Evolutionary conservation across 2,113 vertebrate genomes (phyloP).

Genomic region (Corythaeola cristata): DNA sequence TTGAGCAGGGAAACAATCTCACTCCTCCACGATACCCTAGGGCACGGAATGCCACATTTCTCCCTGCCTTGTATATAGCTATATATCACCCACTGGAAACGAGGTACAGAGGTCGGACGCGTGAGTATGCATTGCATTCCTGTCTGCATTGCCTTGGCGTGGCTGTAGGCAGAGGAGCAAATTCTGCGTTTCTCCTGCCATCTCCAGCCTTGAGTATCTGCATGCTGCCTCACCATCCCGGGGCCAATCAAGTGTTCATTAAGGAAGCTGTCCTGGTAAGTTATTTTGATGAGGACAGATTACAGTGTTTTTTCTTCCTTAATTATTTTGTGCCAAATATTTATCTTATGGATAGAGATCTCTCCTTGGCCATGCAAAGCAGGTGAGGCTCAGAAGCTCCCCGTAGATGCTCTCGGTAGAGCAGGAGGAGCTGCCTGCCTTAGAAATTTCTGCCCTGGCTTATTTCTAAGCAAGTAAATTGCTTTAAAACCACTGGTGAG

Average conservation of each 20-base stretch:
- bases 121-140: rapidly evolving
- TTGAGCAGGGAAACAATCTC: background rate
- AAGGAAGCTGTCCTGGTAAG: background rate
- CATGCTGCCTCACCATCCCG: background rate
- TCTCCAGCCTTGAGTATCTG: background rate
- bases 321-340: background rate
- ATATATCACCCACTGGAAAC: background rate
- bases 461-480: background rate
- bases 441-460: background rate
- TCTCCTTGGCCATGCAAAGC: background rate
- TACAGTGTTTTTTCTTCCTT: background rate
- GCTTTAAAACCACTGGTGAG: background rate
- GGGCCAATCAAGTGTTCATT: background rate
- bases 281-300: background rate
- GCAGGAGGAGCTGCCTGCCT: background rate
- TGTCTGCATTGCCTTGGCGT: background rate
- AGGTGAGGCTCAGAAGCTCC: background rate
- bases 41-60: background rate
- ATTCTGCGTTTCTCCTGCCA: background rate
- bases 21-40: background rate
- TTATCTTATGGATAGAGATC: background rate
- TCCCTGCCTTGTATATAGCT: rapidly evolving
- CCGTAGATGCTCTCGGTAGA: background rate
- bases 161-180: background rate
- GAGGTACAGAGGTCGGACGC: background rate